These are phyloP conservation scores for Momotus momota DNA, from an alignment of 2,797 vertebrate species.

Conservation along the genomic window DNA sequence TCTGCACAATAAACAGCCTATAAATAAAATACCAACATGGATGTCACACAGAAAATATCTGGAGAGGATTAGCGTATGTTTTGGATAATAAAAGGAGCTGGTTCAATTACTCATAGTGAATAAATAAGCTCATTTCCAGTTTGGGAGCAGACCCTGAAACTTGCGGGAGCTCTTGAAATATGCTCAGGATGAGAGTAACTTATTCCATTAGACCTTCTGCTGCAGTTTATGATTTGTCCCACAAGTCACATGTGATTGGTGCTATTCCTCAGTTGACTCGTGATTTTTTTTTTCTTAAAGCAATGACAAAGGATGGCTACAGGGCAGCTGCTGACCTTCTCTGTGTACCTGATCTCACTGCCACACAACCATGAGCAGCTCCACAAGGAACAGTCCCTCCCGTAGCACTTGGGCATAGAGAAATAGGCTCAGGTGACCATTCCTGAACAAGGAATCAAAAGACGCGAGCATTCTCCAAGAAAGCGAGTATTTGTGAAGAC, in stretches of 20 bases:
- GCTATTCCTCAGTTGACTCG: neutral
- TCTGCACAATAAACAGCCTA: slow-evolving; percentile 30
- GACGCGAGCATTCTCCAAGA: neutral
- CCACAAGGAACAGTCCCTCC: fast-evolving
- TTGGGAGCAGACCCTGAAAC: slow-evolving; percentile 24
- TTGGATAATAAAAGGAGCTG: slow-evolving; percentile 46
- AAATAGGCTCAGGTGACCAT: neutral
- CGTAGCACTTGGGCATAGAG: neutral
- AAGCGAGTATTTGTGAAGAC: neutral
- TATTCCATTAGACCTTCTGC: neutral
- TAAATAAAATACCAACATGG: slow-evolving; percentile 53
- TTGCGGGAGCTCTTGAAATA: neutral
- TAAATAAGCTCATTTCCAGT: neutral
- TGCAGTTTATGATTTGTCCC: neutral
- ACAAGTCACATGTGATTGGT: neutral
- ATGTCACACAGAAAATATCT: slow-evolving; percentile 59
- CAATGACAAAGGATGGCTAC: neutral
- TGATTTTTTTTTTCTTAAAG: neutral
- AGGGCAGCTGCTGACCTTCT: neutral
- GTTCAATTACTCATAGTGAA: slow-evolving; percentile 57
- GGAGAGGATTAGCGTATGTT: slow-evolving; percentile 50
- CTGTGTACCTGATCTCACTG: fast-evolving
- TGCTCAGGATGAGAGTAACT: neutral
- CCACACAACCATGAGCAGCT: fast-evolving
- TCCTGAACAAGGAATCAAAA: neutral